Percentiles rank a stretch among this genome's conserved stretches.
phyloP scores from a whole-genome alignment of 2,888 invertebrate species.

The Acleris laterana region DNA sequence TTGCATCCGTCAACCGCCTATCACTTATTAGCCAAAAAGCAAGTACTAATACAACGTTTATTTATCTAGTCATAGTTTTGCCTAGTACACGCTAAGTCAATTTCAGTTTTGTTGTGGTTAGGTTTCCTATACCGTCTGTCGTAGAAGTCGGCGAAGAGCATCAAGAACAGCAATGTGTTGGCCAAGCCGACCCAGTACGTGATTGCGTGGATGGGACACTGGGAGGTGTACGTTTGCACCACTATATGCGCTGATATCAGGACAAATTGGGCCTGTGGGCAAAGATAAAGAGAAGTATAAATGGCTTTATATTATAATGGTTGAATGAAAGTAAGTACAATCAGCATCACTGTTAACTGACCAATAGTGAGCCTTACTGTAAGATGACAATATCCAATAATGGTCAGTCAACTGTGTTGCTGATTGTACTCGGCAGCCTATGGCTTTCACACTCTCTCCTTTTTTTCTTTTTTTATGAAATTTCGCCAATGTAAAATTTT shows the following conservation, averaged over 20 bases:
- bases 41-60: neutral
- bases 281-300: neutral
- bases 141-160: slow-evolving; percentile 53
- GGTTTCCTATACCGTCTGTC: slow-evolving; percentile 44
- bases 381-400: no score
- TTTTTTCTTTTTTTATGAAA: no score
- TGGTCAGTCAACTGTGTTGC: no score
- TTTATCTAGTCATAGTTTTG: slow-evolving; percentile 23
- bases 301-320: no score
- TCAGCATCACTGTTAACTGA: no score
- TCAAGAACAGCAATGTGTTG: slow-evolving; percentile 48
- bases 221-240: slow-evolving; percentile 47
- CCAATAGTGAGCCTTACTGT: no score
- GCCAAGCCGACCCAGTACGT: slow-evolving; percentile 50
- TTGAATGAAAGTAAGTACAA: no score
- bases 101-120: neutral
- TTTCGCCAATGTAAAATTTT: no score
- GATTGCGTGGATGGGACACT: slow-evolving; percentile 50
- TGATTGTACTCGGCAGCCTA: no score
- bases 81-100: slow-evolving; percentile 22
- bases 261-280: slow-evolving; percentile 51
- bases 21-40: no score
- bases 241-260: slow-evolving; percentile 47
- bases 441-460: no score
- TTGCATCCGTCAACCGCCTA: no score